Evolutionary conservation across 2,797 vertebrate genomes (phyloP), one percentile per base, ranked within the genome.

Genomic region (Taenioides sp.): DNA sequence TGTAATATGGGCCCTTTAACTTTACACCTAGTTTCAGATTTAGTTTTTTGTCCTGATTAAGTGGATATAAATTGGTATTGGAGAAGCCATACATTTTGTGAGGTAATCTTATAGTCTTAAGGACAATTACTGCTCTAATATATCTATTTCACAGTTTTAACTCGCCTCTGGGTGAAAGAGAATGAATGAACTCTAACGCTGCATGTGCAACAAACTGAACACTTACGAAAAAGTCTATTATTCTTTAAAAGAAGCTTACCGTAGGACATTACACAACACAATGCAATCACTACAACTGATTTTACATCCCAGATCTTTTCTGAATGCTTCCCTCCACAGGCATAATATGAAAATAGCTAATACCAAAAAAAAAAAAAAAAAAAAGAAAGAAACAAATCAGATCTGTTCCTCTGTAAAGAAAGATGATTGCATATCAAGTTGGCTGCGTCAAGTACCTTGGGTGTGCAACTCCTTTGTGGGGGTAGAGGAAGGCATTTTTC

Each of bases 341-440:
- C 76, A 75, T 86, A 87, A 88, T 82, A 79, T 81, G 77, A 87
- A 89, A 89, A 90, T 82, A 79, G 84, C 80, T 80, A 77, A 90
- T 89, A 81, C 83, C 84, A 90, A 50, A 91, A 84, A 90, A 62
- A 90, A 92, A 74, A 65, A 90, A 91, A 92, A 37, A 37, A 9
- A 12, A 43, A 43, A 43, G 3, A 28, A 28, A n/a, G n/a, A n/a
- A n/a, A 69, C 78, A 90, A 91, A 92, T 88, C 88, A 88, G 91
- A 85, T 91, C 84, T 79, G 87, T 90, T 87, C 83, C 86, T 81
- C 84, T 91, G 87, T 91, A 88, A 93, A 89, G 86, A 84, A 84
- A 87, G 85, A 89, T 87, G 87, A 90, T 89, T 91, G 90, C 89
- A 89, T 91, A 92, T 91, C 88, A 89, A 92, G 88, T 89, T 87